These are phyloP conservation scores for Papio anubis DNA, from an alignment of 2,113 vertebrate species.

Conservation along the genomic window DNA sequence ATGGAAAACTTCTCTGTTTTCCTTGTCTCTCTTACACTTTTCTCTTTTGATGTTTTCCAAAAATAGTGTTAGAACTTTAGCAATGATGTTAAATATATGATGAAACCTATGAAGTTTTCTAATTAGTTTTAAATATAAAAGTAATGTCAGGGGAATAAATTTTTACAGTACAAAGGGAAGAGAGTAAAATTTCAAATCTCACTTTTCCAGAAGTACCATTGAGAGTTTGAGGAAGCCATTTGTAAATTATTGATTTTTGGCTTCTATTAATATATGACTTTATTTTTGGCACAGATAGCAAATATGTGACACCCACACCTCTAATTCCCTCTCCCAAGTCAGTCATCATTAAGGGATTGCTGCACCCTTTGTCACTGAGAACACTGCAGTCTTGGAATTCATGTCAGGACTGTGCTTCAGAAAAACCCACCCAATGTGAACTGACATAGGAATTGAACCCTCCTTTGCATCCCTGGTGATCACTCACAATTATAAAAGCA, in stretches of 20 bases:
- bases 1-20: background rate
- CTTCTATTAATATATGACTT: background rate
- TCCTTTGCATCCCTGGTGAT: background rate
- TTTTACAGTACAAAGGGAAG: background rate
- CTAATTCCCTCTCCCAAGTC: background rate
- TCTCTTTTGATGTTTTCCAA: conserved; percentile 17
- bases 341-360: background rate
- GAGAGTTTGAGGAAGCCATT: background rate
- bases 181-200: background rate
- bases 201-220: background rate
- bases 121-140: background rate
- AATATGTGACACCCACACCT: background rate
- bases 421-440: background rate
- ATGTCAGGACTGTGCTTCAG: background rate
- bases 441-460: background rate
- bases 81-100: background rate
- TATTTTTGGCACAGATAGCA: background rate
- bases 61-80: background rate
- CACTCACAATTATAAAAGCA: background rate
- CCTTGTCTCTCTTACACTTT: background rate
- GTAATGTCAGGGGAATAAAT: background rate
- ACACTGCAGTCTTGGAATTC: background rate
- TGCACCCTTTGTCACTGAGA: background rate
- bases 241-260: background rate
- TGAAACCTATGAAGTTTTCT: background rate